phyloP scores from a whole-genome alignment of 2,888 invertebrate species.

The Mythimna vitellina region DNA sequence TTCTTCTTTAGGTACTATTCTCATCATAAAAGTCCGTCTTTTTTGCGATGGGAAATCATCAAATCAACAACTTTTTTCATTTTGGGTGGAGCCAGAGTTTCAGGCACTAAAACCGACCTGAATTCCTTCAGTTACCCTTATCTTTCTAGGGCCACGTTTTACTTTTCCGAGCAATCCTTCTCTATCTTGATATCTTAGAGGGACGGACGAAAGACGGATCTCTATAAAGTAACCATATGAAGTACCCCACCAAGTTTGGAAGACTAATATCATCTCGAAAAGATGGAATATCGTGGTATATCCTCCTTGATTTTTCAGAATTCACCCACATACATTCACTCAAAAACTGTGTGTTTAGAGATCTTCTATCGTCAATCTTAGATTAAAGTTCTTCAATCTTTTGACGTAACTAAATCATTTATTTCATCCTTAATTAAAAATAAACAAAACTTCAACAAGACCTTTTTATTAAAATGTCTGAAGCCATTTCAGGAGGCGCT shows the following conservation, averaged over 20 bases:
- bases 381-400: not conserved
- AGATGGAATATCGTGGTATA: not conserved
- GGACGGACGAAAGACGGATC: not conserved
- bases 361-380: not conserved
- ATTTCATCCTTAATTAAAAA: not conserved
- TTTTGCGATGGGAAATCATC: too few relatives aligned
- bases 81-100: too few relatives aligned
- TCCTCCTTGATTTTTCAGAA: not conserved
- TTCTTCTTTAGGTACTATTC: too few relatives aligned
- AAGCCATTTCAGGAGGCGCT: constrained; percentile 3
- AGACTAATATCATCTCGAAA: not conserved
- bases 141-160: too few relatives aligned
- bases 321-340: too few relatives aligned
- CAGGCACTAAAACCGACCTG: too few relatives aligned
- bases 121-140: too few relatives aligned
- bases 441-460: not conserved
- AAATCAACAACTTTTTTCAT: too few relatives aligned
- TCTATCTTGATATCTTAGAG: not conserved
- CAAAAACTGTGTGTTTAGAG: not conserved
- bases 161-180: too few relatives aligned
- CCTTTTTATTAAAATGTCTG: constrained; percentile 13
- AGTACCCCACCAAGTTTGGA: not conserved
- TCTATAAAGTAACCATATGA: not conserved
- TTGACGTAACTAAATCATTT: not conserved
- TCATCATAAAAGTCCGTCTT: too few relatives aligned